These are phyloP conservation scores for Dipodomys spectabilis DNA, from an alignment of 2,113 vertebrate species.

Conservation along the genomic window DNA sequence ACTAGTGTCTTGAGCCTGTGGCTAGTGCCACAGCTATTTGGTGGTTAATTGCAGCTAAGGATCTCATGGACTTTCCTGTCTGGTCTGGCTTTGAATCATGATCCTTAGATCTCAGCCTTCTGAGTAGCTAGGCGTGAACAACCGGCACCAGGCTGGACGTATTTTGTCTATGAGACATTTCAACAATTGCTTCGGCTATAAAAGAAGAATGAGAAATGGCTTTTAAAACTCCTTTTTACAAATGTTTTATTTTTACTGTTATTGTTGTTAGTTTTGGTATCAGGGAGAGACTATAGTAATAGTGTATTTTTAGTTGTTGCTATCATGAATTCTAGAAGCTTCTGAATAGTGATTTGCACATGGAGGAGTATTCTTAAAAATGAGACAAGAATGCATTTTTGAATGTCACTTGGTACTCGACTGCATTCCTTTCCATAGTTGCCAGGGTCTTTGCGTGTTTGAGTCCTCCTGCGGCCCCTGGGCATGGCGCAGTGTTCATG, in stretches of 20 bases:
- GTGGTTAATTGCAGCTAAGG: too few relatives aligned
- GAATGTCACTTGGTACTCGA: not conserved
- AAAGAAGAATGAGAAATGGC: not conserved
- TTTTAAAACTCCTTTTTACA: not conserved
- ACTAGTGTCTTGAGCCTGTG: too few relatives aligned
- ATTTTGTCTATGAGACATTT: not conserved
- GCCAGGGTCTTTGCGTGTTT: not conserved
- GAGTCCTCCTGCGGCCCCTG: not conserved
- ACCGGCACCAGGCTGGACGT: not conserved
- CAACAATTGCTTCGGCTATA: not conserved
- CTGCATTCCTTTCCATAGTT: not conserved
- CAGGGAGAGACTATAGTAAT: not conserved
- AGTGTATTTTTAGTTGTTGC: conserved; percentile 37
- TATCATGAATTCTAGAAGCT: conserved; percentile 24
- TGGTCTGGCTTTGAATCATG: too few relatives aligned
- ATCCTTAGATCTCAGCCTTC: too few relatives aligned
- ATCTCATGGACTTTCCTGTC: too few relatives aligned
- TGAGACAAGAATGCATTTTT: conserved; percentile 35
- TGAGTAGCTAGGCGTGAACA: too few relatives aligned
- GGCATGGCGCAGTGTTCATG: not conserved
- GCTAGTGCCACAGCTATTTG: too few relatives aligned
- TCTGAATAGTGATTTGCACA: conserved; percentile 24
- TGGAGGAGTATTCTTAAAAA: not conserved
- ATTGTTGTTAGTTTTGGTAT: not conserved
- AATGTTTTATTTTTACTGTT: too few relatives aligned